Evolutionary conservation across 2,888 invertebrate species (phyloP), one percentile per base, ranked within the genome.

Genomic region (Tinea semifulvella): DNA sequence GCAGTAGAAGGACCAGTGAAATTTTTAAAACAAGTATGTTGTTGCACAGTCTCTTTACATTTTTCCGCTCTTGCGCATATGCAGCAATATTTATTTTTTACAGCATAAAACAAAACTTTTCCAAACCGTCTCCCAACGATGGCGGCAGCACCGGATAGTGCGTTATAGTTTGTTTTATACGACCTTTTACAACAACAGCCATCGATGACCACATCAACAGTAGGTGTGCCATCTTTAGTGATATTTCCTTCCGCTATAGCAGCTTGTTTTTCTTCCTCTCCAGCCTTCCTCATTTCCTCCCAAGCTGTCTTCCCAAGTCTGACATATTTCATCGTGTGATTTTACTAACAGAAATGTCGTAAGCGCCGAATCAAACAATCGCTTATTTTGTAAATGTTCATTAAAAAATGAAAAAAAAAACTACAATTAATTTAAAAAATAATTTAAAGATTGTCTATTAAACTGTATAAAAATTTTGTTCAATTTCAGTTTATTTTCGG

Each of bases 91-190:
- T n/a, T n/a, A n/a, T n/a, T n/a, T n/a, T n/a, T n/a, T n/a, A n/a
- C n/a, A n/a, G n/a, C n/a, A n/a, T n/a, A n/a, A n/a, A n/a, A n/a
- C n/a, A n/a, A n/a, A n/a, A n/a, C n/a, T n/a, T n/a, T n/a, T n/a
- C n/a, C n/a, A n/a, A n/a, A n/a, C n/a, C n/a, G 38, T 43, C 47
- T 44, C 6, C 51, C 52, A 43, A 54, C 50, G 3, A 52, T 54
- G 5, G 50, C 49, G 6, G 53, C 53, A 43, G 49, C 49, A 4
- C 52, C 53, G 8, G 50, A 54, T 20, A 50, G 35, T 5, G 53
- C 52, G 17, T 48, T 44, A 20, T 49, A 51, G 40, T 52, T 54
- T n/a, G 25, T 53, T 39, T 31, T 44, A 42, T 51, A 52, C 2
- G 52, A 50, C 8, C 51, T 38, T 31, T 49, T 52, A 36, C 42